Evolutionary conservation across 35 echinoderm and acorn worm species (phyloP).

Genomic region (Stichopus chloronotus): DNA sequence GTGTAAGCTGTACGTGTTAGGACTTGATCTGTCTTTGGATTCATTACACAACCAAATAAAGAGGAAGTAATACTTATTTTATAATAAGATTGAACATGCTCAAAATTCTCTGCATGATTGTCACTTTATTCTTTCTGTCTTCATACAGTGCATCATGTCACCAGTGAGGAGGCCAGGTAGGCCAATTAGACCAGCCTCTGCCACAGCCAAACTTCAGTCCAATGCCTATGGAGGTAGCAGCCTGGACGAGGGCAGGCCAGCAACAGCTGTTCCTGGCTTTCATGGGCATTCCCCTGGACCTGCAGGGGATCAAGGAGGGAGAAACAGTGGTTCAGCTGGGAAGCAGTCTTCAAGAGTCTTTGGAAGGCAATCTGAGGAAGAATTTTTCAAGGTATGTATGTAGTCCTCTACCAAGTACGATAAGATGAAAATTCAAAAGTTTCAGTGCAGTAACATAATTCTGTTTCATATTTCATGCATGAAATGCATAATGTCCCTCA

Average conservation of each 20-base stretch:
- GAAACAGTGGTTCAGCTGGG: not conserved
- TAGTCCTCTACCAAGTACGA: no score
- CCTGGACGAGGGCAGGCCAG: constrained; percentile 79
- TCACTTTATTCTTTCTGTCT: no score
- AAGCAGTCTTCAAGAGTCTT: not conserved
- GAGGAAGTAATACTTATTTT: no score
- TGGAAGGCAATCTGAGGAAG: not conserved
- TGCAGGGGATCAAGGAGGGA: not conserved
- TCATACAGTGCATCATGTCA: constrained; percentile 44
- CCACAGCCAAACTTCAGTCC: constrained; percentile 83
- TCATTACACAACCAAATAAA: no score
- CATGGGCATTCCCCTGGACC: constrained; percentile 39
- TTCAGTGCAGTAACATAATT: no score
- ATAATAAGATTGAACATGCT: no score
- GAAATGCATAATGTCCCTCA: no score
- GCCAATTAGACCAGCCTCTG: constrained; percentile 79
- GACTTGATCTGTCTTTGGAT: no score
- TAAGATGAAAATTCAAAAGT: no score
- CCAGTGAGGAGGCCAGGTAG: constrained; percentile 71
- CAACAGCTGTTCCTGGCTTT: constrained; percentile 75
- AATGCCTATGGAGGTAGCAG: constrained; percentile 3
- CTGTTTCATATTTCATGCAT: no score
- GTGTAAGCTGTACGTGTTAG: no score
- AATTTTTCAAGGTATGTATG: constrained; percentile 11
- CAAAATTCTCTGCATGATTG: no score